Percentiles rank a stretch among this genome's conserved stretches.
Evolutionary conservation across 2,797 vertebrate species (phyloP).

Genomic region (Chaunax sp.): DNA sequence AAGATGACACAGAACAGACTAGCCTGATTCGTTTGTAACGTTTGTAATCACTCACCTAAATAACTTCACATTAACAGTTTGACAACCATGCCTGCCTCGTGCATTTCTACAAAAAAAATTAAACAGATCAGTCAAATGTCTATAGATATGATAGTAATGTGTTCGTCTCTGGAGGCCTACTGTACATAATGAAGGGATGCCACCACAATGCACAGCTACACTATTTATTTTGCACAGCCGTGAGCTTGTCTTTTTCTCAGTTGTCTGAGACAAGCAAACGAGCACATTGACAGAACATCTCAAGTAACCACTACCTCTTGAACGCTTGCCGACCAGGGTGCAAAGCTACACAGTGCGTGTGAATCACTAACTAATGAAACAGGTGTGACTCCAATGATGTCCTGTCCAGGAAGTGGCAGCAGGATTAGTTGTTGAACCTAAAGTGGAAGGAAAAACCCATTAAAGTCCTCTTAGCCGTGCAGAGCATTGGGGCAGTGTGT

Average conservation of each 20-base stretch:
- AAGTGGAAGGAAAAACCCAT: slow-evolving; percentile 64
- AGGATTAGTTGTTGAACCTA: slow-evolving; percentile 50
- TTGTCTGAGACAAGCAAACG: background rate
- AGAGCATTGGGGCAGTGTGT: slow-evolving; percentile 45
- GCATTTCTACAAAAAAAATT: slow-evolving; percentile 23
- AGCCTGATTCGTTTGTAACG: slow-evolving; percentile 2
- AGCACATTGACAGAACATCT: background rate
- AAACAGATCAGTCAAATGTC: slow-evolving; percentile 18
- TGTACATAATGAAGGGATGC: slow-evolving; percentile 3
- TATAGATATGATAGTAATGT: slow-evolving; percentile 1
- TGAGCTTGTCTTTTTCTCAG: background rate
- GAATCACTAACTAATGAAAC: slow-evolving; percentile 37
- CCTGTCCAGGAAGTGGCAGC: slow-evolving; percentile 32
- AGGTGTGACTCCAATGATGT: slow-evolving; percentile 33
- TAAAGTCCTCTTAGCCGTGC: slow-evolving; percentile 56
- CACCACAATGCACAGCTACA: background rate
- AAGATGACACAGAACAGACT: slow-evolving; percentile 2
- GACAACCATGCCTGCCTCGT: slow-evolving; percentile 2
- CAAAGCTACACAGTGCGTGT: background rate
- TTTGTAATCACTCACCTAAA: slow-evolving; percentile 38
- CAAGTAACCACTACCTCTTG: background rate
- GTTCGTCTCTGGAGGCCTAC: slow-evolving; percentile 1
- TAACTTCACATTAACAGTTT: slow-evolving; percentile 24
- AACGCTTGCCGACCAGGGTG: slow-evolving; percentile 2
- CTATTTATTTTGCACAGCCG: background rate